Conservation (phyloP, 2,797 vertebrate species). For the Paedocypris micromegethes region DNA sequence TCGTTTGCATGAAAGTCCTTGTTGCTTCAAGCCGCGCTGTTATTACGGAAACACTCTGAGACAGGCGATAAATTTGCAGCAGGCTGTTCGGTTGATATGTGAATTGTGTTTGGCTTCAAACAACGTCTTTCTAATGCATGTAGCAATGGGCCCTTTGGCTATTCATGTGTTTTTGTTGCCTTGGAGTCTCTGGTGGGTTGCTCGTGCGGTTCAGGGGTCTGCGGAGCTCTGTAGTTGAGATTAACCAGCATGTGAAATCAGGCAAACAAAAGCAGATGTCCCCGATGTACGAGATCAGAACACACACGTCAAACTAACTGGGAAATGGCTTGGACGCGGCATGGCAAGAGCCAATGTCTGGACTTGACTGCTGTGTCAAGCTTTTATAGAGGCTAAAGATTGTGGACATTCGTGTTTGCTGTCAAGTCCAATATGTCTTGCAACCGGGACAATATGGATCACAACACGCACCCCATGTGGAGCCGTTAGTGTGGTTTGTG, state of each 20-base stretch:
- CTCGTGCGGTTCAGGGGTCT: conserved; percentile 34
- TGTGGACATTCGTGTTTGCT: background rate
- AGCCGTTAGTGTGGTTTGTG: background rate
- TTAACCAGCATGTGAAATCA: conserved; percentile 12
- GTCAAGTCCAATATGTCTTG: background rate
- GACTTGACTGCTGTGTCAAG: background rate
- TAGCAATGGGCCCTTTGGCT: conserved; percentile 49
- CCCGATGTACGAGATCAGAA: conserved; percentile 1
- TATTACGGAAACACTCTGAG: conserved; percentile 14
- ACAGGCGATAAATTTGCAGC: conserved; percentile 14
- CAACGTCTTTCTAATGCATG: conserved; percentile 16
- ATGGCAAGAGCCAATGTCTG: background rate
- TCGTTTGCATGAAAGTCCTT: background rate
- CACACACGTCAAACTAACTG: background rate
- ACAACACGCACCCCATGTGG: background rate
- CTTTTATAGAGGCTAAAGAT: background rate
- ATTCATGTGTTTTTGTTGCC: conserved; percentile 52
- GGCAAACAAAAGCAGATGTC: background rate
- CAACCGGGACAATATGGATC: background rate
- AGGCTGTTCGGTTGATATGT: conserved; percentile 8
- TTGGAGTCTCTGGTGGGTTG: conserved; percentile 43
- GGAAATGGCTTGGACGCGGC: conserved; percentile 18
- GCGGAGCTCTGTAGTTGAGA: conserved; percentile 12
- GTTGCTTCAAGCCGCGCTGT: conserved; percentile 8
- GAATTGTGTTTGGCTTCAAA: conserved; percentile 36